phyloP scores from a whole-genome alignment of 1,140 invertebrate genomes.

The Popillia japonica region DNA sequence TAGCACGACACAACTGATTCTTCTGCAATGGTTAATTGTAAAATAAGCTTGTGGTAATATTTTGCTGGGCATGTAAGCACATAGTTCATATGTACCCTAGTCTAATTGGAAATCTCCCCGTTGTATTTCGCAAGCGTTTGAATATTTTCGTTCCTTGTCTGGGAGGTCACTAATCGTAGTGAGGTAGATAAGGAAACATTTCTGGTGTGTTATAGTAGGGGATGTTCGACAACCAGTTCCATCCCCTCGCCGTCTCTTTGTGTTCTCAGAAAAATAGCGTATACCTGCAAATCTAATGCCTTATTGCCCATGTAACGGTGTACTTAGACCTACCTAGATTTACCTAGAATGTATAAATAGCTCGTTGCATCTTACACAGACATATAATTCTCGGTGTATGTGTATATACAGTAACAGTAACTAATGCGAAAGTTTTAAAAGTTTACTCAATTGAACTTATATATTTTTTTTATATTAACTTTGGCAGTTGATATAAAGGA shows the following conservation, averaged over 20 bases:
- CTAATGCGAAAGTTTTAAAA: too few species aligned
- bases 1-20: too few species aligned
- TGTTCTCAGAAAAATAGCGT: not conserved
- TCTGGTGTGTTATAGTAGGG: not conserved
- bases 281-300: slow-evolving; percentile 24
- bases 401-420: too few species aligned
- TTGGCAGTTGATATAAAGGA: too few species aligned
- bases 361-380: too few species aligned
- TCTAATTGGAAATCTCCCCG: slow-evolving; percentile 6
- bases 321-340: not conserved
- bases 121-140: not conserved
- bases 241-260: not conserved
- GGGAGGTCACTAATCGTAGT: not conserved
- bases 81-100: not conserved
- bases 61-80: too few species aligned
- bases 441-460: too few species aligned
- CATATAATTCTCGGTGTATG: too few species aligned
- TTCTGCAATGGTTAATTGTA: too few species aligned
- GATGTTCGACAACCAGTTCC: not conserved
- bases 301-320: not conserved
- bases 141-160: not conserved
- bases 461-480: too few species aligned
- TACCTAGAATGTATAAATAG: not conserved
- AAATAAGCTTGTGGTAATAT: too few species aligned
- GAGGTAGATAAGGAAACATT: not conserved